A percentile compares a stretch with the other conserved stretches of the same genome.
These are phyloP conservation scores for Rana temporaria DNA, from an alignment of 2,113 vertebrate species.

Conservation along the genomic window DNA sequence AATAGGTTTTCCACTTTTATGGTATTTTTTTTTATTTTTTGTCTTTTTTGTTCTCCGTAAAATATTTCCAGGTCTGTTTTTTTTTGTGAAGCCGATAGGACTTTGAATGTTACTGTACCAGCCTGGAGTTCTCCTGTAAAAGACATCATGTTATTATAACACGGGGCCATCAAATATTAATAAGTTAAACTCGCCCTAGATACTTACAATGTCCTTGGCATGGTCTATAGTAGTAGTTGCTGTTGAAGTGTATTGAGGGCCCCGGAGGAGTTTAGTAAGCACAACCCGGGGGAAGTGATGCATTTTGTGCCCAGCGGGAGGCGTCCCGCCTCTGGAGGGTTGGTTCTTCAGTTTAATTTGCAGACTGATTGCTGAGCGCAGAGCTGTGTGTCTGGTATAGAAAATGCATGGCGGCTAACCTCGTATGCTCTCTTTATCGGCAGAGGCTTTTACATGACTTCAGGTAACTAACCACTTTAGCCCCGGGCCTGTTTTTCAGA, in stretches of 20 bases:
- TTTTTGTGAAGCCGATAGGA: too few relatives aligned
- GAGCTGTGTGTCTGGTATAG: neutral
- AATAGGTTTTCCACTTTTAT: too few relatives aligned
- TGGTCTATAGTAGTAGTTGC: constrained; percentile 10
- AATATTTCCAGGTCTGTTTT: too few relatives aligned
- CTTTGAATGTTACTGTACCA: too few relatives aligned
- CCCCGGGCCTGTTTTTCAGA: too few relatives aligned
- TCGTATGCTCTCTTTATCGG: neutral
- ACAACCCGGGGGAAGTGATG: constrained; percentile 8
- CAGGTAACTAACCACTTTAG: too few relatives aligned
- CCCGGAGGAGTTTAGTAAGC: neutral
- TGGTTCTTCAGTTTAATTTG: constrained; percentile 10
- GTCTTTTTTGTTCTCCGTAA: too few relatives aligned
- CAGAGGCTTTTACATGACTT: too few relatives aligned
- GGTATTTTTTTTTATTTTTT: too few relatives aligned
- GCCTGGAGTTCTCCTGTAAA: neutral
- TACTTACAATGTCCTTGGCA: constrained; percentile 44
- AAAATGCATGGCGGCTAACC: neutral
- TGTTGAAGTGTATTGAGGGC: constrained; percentile 13
- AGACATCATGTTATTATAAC: neutral
- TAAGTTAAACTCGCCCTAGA: constrained; percentile 7
- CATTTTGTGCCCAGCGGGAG: neutral
- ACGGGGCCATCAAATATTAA: constrained; percentile 34
- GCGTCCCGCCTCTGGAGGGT: neutral
- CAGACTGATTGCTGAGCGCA: neutral